phyloP scores from a whole-genome alignment of 92 coral and sea anemone species.

The Palythoa grandiflora region DNA sequence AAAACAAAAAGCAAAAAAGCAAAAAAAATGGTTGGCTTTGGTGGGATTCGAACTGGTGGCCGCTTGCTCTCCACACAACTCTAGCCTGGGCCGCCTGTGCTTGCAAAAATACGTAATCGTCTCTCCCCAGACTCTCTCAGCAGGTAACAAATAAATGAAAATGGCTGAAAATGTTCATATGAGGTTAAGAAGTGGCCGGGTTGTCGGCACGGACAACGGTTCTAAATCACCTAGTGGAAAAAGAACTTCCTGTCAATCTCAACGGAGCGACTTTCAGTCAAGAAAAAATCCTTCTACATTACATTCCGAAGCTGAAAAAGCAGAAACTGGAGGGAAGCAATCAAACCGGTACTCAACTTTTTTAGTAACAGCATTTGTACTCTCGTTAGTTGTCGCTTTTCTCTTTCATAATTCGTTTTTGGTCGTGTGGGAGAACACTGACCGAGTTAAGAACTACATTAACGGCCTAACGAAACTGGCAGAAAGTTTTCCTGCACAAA shows the following conservation, averaged over 20 bases:
- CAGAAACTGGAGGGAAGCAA: not conserved
- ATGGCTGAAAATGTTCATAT: too few species aligned
- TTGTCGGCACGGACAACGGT: too few species aligned
- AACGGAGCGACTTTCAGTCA: not conserved
- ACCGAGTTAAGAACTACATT: not conserved
- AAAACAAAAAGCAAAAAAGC: too few species aligned
- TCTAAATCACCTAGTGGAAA: not conserved
- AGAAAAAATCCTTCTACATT: not conserved
- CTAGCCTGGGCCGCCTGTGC: too few species aligned
- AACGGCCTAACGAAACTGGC: not conserved
- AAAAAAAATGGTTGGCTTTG: too few species aligned
- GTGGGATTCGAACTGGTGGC: too few species aligned
- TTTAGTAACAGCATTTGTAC: not conserved
- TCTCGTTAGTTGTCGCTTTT: not conserved
- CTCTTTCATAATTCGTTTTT: not conserved
- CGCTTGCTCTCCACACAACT: too few species aligned
- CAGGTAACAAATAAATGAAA: too few species aligned
- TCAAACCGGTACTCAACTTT: not conserved
- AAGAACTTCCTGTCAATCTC: not conserved
- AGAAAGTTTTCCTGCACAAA: constrained; percentile 1
- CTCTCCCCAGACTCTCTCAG: too few species aligned
- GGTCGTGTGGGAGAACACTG: not conserved
- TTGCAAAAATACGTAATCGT: too few species aligned
- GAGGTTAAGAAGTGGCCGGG: too few species aligned
- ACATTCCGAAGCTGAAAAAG: not conserved